A percentile compares a stretch with the other conserved stretches of the same genome.
phyloP scores from a whole-genome alignment of 2,113 vertebrate genomes.

The Phrynocephalus versicolor region DNA sequence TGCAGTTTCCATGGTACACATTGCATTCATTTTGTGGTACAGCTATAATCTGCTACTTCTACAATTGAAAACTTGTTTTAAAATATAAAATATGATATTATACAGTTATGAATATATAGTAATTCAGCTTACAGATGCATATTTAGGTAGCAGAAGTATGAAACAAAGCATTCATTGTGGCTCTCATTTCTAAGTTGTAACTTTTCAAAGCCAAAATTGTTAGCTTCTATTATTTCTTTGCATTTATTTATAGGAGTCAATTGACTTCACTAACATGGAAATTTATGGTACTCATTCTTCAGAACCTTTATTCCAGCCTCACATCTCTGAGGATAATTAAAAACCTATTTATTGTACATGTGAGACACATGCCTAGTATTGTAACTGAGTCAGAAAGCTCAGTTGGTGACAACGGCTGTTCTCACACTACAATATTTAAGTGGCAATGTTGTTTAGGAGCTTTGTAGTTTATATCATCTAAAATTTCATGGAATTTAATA shows the following conservation, averaged over 20 bases:
- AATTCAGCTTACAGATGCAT: not conserved
- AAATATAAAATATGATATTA: not conserved
- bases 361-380: not conserved
- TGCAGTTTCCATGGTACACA: too few relatives aligned
- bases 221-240: not conserved
- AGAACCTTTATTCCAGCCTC: not conserved
- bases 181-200: not conserved
- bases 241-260: not conserved
- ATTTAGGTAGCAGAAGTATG: not conserved
- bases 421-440: not conserved
- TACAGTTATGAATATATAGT: not conserved
- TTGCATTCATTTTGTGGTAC: not conserved
- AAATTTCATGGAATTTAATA: conserved; percentile 15
- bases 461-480: not conserved
- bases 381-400: not conserved
- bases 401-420: not conserved
- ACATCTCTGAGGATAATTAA: not conserved
- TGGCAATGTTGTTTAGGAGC: not conserved
- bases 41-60: not conserved
- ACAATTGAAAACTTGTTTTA: not conserved
- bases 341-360: not conserved
- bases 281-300: too few relatives aligned
- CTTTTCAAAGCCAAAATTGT: not conserved
- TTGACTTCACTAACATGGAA: not conserved
- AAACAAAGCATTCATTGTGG: not conserved